These are phyloP conservation scores for Pycnomerus fuliginosus DNA, from an alignment of 2,888 invertebrate genomes.

Conservation along the genomic window DNA sequence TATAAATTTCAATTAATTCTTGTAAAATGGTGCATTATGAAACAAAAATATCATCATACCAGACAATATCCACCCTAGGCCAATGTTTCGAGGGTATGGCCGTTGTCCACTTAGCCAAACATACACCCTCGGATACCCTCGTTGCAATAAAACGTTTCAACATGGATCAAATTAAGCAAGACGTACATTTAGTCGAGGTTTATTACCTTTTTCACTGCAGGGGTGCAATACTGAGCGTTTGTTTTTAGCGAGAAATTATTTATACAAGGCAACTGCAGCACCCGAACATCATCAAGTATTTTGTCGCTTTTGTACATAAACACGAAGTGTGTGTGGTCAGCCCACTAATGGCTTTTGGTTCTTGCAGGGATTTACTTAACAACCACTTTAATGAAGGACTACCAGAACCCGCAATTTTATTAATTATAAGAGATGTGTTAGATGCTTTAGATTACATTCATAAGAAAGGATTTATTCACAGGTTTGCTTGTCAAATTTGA, in stretches of 20 bases:
- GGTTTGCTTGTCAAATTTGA: slow-evolving; percentile 49
- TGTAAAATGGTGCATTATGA: slow-evolving; percentile 46
- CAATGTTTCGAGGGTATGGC: slow-evolving; percentile 70
- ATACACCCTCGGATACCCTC: slow-evolving; percentile 64
- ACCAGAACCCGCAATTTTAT: slow-evolving; percentile 77
- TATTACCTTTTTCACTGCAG: slow-evolving; percentile 2
- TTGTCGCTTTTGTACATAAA: slow-evolving; percentile 75
- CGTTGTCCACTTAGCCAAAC: slow-evolving; percentile 69
- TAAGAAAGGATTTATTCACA: slow-evolving; percentile 79
- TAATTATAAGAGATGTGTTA: slow-evolving; percentile 76
- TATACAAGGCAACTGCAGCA: slow-evolving; percentile 77
- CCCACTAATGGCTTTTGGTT: slow-evolving; percentile 83
- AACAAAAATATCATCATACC: slow-evolving; percentile 64
- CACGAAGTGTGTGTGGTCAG: slow-evolving; percentile 76
- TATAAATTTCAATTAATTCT: too few species aligned
- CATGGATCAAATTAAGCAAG: slow-evolving; percentile 68
- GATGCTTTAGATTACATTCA: slow-evolving; percentile 83
- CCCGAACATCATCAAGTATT: slow-evolving; percentile 73
- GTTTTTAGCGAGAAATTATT: slow-evolving; percentile 74
- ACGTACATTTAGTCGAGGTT: slow-evolving; percentile 61
- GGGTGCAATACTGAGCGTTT: slow-evolving; percentile 3
- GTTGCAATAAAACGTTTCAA: slow-evolving; percentile 76
- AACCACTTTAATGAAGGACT: slow-evolving; percentile 74
- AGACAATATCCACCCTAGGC: slow-evolving; percentile 66
- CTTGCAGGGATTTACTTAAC: slow-evolving; percentile 75